A percentile compares a stretch with the other conserved stretches of the same genome.
These are phyloP conservation scores for Aselliscus stoliczkanus DNA, from an alignment of 2,797 vertebrate species.

Conservation along the genomic window DNA sequence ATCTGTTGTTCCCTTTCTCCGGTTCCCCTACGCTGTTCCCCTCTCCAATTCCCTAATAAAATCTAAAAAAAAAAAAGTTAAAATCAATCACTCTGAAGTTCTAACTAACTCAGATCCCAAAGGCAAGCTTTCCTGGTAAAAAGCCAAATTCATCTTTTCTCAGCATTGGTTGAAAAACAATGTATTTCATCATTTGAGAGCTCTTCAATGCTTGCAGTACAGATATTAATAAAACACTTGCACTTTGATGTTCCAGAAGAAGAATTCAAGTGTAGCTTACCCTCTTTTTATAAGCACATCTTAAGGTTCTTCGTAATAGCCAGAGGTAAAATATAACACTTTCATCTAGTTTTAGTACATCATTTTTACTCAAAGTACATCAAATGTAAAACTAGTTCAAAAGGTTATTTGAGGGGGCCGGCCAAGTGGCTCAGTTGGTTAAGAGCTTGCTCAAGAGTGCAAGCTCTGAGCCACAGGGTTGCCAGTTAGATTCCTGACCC, in stretches of 20 bases:
- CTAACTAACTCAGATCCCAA: neutral
- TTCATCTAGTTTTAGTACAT: neutral
- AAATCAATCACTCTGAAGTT: slow-evolving; percentile 12
- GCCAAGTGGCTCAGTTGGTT: no score
- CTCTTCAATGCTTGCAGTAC: neutral
- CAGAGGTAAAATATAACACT: neutral
- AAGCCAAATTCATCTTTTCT: neutral
- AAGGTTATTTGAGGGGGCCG: neutral
- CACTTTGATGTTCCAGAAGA: neutral
- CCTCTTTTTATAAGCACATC: neutral
- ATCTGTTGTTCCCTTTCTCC: no score
- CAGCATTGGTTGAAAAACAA: neutral
- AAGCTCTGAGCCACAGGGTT: no score
- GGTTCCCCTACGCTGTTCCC: no score
- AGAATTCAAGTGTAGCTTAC: neutral
- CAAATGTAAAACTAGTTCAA: slow-evolving; percentile 16
- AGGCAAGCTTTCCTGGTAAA: neutral
- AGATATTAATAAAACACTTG: neutral
- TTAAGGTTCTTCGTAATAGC: neutral
- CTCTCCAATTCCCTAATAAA: no score
- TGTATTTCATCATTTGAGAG: neutral
- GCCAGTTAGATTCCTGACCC: no score
- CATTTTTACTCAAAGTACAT: neutral
- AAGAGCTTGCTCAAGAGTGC: no score
- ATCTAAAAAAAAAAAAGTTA: slow-evolving; percentile 78